phyloP scores from a whole-genome alignment of 2,888 invertebrate species.

The Tortricodes alternella region DNA sequence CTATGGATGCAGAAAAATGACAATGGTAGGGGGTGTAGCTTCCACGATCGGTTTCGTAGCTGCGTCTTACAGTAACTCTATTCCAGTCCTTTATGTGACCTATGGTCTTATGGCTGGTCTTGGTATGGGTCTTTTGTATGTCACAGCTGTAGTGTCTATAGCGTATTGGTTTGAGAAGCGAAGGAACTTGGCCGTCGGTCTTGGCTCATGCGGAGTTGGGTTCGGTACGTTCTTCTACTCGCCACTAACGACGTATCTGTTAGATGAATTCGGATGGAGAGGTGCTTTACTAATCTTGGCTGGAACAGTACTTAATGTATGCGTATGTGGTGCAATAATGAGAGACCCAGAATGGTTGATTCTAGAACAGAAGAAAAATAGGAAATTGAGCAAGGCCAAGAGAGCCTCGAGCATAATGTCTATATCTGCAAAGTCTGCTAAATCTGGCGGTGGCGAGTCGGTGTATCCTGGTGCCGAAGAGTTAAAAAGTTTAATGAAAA shows the following conservation, averaged over 20 bases:
- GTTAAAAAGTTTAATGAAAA: slow-evolving; percentile 86
- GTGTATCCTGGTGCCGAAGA: slow-evolving; percentile 86
- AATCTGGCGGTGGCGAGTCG: slow-evolving; percentile 79
- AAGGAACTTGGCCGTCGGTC: slow-evolving; percentile 92
- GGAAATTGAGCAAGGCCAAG: slow-evolving; percentile 75
- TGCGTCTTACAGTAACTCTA: slow-evolving; percentile 86
- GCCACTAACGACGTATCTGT: slow-evolving; percentile 89
- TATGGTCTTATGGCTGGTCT: slow-evolving; percentile 93
- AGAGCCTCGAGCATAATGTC: slow-evolving; percentile 80
- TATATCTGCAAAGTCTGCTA: slow-evolving; percentile 64
- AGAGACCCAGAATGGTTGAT: slow-evolving; percentile 93
- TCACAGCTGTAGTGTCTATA: slow-evolving; percentile 94
- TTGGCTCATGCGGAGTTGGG: slow-evolving; percentile 94
- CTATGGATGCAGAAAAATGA: slow-evolving; percentile 91
- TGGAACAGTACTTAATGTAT: slow-evolving; percentile 93
- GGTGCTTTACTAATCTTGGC: slow-evolving; percentile 90
- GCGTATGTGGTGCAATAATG: slow-evolving; percentile 93
- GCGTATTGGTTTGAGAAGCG: slow-evolving; percentile 97
- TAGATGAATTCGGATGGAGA: slow-evolving; percentile 91
- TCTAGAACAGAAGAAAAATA: slow-evolving; percentile 84
- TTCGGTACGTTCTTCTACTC: slow-evolving; percentile 95
- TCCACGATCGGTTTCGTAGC: slow-evolving; percentile 90
- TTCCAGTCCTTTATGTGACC: slow-evolving; percentile 90
- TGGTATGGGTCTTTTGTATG: slow-evolving; percentile 92
- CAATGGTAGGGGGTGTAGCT: slow-evolving; percentile 87